Evolutionary conservation across 2,888 invertebrate genomes (phyloP), one percentile per base, ranked within the genome.

Genomic region (Endotricha flammealis): DNA sequence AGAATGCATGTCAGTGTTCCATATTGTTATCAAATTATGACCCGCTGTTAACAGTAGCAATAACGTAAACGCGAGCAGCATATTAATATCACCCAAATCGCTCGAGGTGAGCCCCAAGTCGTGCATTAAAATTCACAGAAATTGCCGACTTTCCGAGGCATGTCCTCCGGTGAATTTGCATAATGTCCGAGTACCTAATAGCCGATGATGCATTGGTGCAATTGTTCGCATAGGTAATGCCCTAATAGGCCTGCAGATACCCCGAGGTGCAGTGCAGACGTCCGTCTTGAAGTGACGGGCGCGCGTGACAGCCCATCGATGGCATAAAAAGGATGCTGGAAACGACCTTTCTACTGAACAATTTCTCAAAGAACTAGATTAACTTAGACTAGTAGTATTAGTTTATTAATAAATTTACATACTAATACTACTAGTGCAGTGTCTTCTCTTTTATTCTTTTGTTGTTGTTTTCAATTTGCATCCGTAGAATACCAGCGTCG

Each of bases 111-210:
- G 2, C 20, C 20, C 20, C 6, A 20, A 20, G 20, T 20, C n/a
- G 16, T 3, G 16, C 4, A 16, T 16, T 20, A 7, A 20, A 20
- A 20, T 20, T 20, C 20, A 2, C 20, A 20, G 20, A 20, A 20
- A 20, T 20, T 4, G 20, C 20, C 2, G 20, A 20, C 20, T 20
- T n/a, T 2, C 20, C 20, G 20, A 3, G 3, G 16, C 20, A 20
- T 20, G n/a, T 20, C 24, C 24, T 32, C 10, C 13, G 9, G 12
- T 12, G n/a, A 3, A 27, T 27, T 33, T 33, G 25, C 32, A 25
- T 33, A 17, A 25, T 27, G 25, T 13, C 32, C 16, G 22, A 32
- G 24, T n/a, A 11, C 16, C 10, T 33, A 32, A 32, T 27, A 33
- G 25, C 24, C 5, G 8, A 8, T 9, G 32, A 25, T 33, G 25